phyloP scores from a whole-genome alignment of 2,113 vertebrate species.

The Puma concolor region DNA sequence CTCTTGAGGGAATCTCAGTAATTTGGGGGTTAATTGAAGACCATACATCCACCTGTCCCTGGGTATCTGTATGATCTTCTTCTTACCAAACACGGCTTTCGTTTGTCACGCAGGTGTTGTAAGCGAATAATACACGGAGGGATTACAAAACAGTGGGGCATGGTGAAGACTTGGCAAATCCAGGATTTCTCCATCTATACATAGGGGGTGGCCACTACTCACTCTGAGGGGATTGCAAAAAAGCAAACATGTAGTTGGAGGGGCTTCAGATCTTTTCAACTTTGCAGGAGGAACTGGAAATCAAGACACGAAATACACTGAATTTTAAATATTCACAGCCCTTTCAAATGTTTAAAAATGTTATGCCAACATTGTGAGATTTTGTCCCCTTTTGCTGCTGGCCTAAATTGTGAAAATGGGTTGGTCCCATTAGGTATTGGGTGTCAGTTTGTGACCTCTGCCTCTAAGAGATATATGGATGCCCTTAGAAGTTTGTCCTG shows the following conservation, averaged over 20 bases:
- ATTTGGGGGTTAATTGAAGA: neutral
- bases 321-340: neutral
- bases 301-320: neutral
- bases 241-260: neutral
- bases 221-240: neutral
- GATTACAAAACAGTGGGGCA: neutral
- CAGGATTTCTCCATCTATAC: neutral
- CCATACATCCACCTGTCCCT: accelerated
- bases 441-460: neutral
- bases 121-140: neutral
- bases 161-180: neutral
- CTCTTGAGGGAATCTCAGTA: neutral
- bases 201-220: neutral
- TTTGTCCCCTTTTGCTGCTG: neutral
- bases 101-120: neutral
- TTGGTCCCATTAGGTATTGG: neutral
- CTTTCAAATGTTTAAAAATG: neutral
- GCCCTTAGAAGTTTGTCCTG: neutral
- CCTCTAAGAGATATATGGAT: neutral
- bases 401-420: neutral
- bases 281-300: neutral
- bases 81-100: neutral
- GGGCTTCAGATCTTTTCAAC: neutral
- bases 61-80: neutral
- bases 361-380: neutral